These are phyloP conservation scores for Coremacera marginata DNA, from an alignment of 2,888 invertebrate species.

Conservation along the genomic window DNA sequence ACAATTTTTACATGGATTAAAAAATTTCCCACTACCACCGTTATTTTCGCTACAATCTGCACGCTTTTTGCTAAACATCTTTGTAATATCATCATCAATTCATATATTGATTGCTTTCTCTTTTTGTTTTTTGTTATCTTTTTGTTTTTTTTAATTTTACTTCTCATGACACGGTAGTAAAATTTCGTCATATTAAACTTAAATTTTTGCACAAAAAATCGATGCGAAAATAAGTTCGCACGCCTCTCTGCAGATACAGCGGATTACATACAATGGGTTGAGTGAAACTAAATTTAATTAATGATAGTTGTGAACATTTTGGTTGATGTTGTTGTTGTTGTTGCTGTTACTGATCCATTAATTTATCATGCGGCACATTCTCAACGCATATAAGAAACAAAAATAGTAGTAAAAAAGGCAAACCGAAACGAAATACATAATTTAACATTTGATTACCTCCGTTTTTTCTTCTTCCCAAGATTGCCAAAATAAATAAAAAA, in stretches of 20 bases:
- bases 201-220: not conserved
- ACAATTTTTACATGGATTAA: too few species aligned
- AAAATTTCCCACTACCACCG: too few species aligned
- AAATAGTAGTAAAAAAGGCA: not conserved
- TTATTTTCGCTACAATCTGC: too few species aligned
- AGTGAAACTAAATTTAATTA: conserved; percentile 28
- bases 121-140: not conserved
- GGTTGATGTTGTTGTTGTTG: conserved; percentile 9
- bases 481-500: not conserved
- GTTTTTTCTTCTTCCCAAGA: not conserved
- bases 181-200: not conserved
- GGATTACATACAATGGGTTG: conserved; percentile 7
- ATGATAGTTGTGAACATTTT: conserved; percentile 10
- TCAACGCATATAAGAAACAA: not conserved
- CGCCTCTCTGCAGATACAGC: not conserved
- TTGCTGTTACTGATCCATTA: conserved; percentile 10
- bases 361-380: not conserved
- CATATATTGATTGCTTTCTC: not conserved
- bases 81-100: too few species aligned
- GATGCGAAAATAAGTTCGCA: conserved; percentile 7
- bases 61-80: too few species aligned
- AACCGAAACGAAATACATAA: conserved; percentile 21
- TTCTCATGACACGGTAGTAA: not conserved
- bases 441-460: conserved; percentile 22
- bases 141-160: not conserved